Conservation (phyloP, 2,888 invertebrate genomes). For the Drosophila rubida region DNA sequence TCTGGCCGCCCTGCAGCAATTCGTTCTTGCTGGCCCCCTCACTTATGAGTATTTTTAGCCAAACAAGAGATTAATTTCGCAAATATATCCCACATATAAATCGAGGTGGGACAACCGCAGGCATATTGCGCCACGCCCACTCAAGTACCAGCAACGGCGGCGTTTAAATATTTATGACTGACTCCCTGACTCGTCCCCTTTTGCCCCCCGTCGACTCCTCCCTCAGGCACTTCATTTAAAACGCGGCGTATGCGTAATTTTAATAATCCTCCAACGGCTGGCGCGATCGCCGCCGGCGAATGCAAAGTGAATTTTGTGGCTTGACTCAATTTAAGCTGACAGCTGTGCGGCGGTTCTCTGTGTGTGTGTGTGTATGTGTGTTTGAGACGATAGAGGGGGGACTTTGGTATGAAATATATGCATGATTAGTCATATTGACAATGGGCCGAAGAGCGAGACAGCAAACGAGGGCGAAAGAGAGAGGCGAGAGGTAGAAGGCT, state of each 20-base stretch:
- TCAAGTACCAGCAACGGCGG: background rate
- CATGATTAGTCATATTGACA: slow-evolving; percentile 79
- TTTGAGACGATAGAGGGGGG: background rate
- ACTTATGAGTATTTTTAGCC: slow-evolving; percentile 40
- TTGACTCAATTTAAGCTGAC: slow-evolving; percentile 75
- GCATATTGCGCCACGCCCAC: slow-evolving; percentile 42
- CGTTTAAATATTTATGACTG: slow-evolving; percentile 46
- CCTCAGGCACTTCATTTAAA: slow-evolving; percentile 67
- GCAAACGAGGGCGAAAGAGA: background rate
- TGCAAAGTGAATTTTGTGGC: slow-evolving; percentile 78
- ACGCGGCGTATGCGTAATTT: slow-evolving; percentile 80
- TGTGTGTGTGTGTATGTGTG: slow-evolving; percentile 8
- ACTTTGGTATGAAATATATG: slow-evolving; percentile 69
- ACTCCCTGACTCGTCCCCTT: background rate
- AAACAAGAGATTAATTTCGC: slow-evolving; percentile 46
- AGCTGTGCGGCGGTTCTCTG: slow-evolving; percentile 59
- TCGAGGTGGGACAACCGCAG: slow-evolving; percentile 18
- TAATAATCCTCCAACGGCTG: slow-evolving; percentile 75
- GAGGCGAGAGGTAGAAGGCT: background rate
- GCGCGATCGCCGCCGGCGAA: slow-evolving; percentile 59
- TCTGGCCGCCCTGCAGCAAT: slow-evolving; percentile 11
- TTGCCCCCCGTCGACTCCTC: background rate
- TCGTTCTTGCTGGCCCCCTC: background rate
- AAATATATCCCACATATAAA: slow-evolving; percentile 39
- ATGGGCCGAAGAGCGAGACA: slow-evolving; percentile 23